These are phyloP conservation scores for Magallana ariakensis DNA, from an alignment of 1,140 invertebrate species.

Conservation along the genomic window DNA sequence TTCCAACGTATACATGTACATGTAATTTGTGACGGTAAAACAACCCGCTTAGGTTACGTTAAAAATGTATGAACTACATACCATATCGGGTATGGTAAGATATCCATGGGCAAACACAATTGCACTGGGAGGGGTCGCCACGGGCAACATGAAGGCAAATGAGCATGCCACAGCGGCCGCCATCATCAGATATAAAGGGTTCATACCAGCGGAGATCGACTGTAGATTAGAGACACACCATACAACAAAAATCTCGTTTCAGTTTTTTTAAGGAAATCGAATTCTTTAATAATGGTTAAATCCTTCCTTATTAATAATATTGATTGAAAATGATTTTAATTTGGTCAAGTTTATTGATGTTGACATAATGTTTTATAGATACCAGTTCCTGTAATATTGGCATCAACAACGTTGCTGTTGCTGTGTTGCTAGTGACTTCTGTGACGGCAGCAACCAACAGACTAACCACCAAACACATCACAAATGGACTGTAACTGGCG, in stretches of 20 bases:
- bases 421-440: conserved; percentile 81
- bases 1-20: too few species aligned
- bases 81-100: conserved; percentile 41
- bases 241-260: neutral
- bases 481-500: conserved; percentile 62
- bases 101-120: conserved; percentile 40
- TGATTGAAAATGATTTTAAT: too few species aligned
- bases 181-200: conserved; percentile 93
- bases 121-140: conserved; percentile 82
- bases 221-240: conserved; percentile 64
- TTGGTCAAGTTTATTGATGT: too few species aligned
- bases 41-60: too few species aligned
- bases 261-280: too few species aligned
- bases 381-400: conserved; percentile 79
- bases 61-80: neutral
- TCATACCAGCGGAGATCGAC: conserved; percentile 79
- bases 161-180: conserved; percentile 90
- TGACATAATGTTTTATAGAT: conserved; percentile 42
- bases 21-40: too few species aligned
- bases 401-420: conserved; percentile 80
- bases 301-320: too few species aligned
- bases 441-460: conserved; percentile 77
- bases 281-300: too few species aligned
- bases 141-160: conserved; percentile 88
- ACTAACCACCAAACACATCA: conserved; percentile 73